Conservation (phyloP, 2,113 vertebrate genomes). For the Toxostoma redivivum region DNA sequence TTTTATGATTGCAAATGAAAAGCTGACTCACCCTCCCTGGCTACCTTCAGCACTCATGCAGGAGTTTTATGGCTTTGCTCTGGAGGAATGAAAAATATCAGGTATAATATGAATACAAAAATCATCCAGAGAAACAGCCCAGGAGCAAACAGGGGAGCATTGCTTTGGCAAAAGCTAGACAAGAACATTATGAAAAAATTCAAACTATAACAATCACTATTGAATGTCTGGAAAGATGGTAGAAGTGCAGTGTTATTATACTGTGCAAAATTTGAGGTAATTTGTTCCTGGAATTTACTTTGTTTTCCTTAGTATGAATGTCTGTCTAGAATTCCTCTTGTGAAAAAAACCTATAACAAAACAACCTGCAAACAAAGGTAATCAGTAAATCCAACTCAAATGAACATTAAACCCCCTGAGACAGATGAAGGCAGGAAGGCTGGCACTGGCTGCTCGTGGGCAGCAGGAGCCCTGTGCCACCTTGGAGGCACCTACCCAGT, state of each 20-base stretch:
- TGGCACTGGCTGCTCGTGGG: not conserved
- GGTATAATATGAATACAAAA: not conserved
- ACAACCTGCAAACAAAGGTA: not conserved
- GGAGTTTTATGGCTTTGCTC: not conserved
- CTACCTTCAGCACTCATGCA: not conserved
- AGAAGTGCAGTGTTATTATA: not conserved
- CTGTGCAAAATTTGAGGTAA: not conserved
- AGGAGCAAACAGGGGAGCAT: not conserved
- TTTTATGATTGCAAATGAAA: not conserved
- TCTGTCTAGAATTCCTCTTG: not conserved
- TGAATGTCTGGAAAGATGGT: not conserved
- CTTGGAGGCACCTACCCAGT: not conserved
- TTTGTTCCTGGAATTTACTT: constrained; percentile 1
- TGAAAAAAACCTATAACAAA: not conserved
- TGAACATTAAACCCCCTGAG: not conserved
- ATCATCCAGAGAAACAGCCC: not conserved
- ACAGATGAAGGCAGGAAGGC: not conserved
- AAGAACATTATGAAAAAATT: not conserved
- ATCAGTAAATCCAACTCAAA: not conserved
- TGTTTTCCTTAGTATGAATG: not conserved
- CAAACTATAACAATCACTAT: not conserved
- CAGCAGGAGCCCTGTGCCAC: not conserved
- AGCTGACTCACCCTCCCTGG: not conserved
- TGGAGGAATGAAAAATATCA: not conserved
- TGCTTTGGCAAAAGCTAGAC: not conserved